Conservation (phyloP, 2,888 invertebrate species). For the Cactoblastis cactorum region DNA sequence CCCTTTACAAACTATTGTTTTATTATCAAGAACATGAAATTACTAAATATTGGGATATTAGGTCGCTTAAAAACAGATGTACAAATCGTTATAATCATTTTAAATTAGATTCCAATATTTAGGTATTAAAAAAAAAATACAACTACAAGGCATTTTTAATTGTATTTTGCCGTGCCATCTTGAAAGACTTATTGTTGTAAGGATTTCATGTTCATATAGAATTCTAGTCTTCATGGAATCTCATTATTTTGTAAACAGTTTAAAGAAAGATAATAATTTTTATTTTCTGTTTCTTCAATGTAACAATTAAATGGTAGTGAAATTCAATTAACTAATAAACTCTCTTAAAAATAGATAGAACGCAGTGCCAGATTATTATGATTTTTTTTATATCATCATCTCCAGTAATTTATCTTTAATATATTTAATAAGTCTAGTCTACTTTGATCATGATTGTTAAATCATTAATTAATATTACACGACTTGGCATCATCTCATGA, state of each 20-base stretch:
- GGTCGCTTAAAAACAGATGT: slow-evolving; percentile 66
- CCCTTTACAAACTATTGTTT: slow-evolving; percentile 52
- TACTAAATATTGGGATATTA: slow-evolving; percentile 71
- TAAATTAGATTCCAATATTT: slow-evolving; percentile 74
- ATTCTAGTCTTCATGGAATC: slow-evolving; percentile 76
- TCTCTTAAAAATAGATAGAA: slow-evolving; percentile 30
- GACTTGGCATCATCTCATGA: slow-evolving; percentile 15
- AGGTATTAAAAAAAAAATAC: slow-evolving; percentile 59
- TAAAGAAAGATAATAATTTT: slow-evolving; percentile 44
- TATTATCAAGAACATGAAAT: slow-evolving; percentile 52
- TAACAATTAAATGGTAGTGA: slow-evolving; percentile 18
- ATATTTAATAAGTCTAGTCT: slow-evolving; percentile 34
- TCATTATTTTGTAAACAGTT: slow-evolving; percentile 71
- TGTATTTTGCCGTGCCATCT: slow-evolving; percentile 73
- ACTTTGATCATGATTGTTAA: slow-evolving; percentile 21
- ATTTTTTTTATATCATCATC: slow-evolving; percentile 20
- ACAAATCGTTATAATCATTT: slow-evolving; percentile 71
- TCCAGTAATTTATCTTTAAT: slow-evolving; percentile 22
- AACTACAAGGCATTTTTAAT: slow-evolving; percentile 71
- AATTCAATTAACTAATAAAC: slow-evolving; percentile 28
- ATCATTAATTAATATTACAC: slow-evolving; percentile 21
- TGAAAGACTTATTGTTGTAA: slow-evolving; percentile 78
- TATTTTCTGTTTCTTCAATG: slow-evolving; percentile 46
- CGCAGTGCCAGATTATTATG: slow-evolving; percentile 46
- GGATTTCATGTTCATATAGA: slow-evolving; percentile 78